Percentiles rank a stretch among this genome's conserved stretches.
phyloP scores from a whole-genome alignment of 2,113 vertebrate genomes.

The Macquaria australasica region DNA sequence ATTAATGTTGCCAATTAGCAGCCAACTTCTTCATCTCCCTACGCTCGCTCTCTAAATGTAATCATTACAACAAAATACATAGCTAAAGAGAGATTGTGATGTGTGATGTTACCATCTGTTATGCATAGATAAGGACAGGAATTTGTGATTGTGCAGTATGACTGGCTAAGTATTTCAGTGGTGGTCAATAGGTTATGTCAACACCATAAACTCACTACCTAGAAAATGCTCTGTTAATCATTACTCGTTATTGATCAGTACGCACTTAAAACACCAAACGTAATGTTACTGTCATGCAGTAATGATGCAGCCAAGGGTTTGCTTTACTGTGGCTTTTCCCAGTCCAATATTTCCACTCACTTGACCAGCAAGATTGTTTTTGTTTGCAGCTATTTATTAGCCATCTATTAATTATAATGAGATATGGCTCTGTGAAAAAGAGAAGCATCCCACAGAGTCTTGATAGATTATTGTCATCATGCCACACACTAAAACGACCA shows the following conservation, averaged over 20 bases:
- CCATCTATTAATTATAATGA: background rate
- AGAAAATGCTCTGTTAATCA: background rate
- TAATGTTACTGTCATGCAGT: background rate
- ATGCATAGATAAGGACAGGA: background rate
- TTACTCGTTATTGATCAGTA: background rate
- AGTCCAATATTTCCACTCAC: background rate
- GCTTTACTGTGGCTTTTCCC: background rate
- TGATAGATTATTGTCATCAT: background rate
- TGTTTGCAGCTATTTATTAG: background rate
- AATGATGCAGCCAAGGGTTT: background rate
- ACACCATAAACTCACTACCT: background rate
- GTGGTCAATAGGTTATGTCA: background rate
- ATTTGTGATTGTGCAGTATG: background rate
- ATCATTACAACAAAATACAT: background rate
- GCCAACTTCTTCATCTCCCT: background rate
- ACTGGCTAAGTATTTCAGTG: background rate
- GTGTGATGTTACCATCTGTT: background rate
- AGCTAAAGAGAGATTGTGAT: background rate
- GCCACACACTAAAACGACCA: conserved; percentile 39
- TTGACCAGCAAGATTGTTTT: background rate
- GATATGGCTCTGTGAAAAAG: background rate
- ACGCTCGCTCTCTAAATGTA: background rate
- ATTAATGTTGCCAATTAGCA: background rate
- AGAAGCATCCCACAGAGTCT: background rate
- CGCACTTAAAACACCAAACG: background rate